Evolutionary conservation across 2,888 invertebrate species (phyloP), one percentile per base, ranked within the genome.

Genomic region (Tachina lurida): DNA sequence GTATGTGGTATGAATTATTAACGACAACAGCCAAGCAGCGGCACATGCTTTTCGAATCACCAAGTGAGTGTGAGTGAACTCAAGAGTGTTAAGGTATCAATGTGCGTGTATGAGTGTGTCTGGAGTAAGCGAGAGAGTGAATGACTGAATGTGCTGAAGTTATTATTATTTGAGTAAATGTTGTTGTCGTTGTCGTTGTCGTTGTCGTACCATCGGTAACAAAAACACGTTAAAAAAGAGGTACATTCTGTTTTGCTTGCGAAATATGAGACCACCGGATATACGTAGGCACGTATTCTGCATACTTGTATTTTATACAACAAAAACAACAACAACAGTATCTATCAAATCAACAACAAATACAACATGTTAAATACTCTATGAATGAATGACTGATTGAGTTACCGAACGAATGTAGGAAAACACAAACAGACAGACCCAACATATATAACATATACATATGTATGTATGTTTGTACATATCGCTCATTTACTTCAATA

Each of bases 221-320:
- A 41, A 54, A 86, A 76, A 83, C 83, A 84, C 84, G 84, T 82
- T 87, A 88, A 76, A 87, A 68, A 74, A 80, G 81, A 75, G 84
- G 82, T 73, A 22, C 22, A 58, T 73, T 45, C 68, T 84, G 87
- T 76, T 31, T 73, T 76, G 86, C 83, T 78, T 88, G 82, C 87
- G 74, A 87, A 80, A 82, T 87, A 83, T 79, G 79, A 83, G 86
- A 86, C 86, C 86, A 86, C 86, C 86, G 86, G 86, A 86, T 86
- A 86, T 86, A 86, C 86, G 86, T 86, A 86, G 86, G 86, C 86
- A 86, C 86, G 86, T 83, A 86, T 87, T 84, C 75, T 81, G 77
- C 81, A 80, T 84, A 82, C 79, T 82, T 79, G 83, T 79, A 67
- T 71, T 71, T 77, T 75, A 75, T 71, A 41, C 31, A 47, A 54